phyloP scores from a whole-genome alignment of 2,888 invertebrate species.

The Eilema depressum region DNA sequence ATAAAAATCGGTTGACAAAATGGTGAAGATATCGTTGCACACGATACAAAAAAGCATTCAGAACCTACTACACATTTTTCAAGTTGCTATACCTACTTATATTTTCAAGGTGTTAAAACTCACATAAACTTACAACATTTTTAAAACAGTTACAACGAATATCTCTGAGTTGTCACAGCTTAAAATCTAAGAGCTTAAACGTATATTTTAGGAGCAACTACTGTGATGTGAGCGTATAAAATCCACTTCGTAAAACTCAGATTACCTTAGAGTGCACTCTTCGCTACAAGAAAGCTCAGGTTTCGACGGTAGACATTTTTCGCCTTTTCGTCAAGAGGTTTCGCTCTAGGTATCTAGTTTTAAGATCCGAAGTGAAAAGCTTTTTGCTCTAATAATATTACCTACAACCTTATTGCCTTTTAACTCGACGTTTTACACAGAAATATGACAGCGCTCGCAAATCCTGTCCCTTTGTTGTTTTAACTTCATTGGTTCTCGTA shows the following conservation, averaged over 20 bases:
- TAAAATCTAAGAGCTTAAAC: neutral
- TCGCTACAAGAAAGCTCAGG: slow-evolving; percentile 42
- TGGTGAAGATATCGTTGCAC: too few species aligned
- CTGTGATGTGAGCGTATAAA: slow-evolving; percentile 20
- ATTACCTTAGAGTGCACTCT: slow-evolving; percentile 52
- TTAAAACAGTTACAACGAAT: slow-evolving; percentile 43
- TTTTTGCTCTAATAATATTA: slow-evolving; percentile 47
- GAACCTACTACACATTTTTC: too few species aligned
- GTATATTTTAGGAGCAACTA: slow-evolving; percentile 8
- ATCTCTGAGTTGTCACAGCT: slow-evolving; percentile 29
- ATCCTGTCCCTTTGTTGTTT: slow-evolving; percentile 38
- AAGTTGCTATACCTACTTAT: too few species aligned
- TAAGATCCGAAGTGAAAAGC: slow-evolving; percentile 47
- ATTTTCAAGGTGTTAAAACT: neutral
- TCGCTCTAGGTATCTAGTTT: slow-evolving; percentile 36
- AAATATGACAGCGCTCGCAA: slow-evolving; percentile 38
- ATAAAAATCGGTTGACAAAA: too few species aligned
- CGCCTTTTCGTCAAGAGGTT: slow-evolving; percentile 39
- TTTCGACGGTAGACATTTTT: slow-evolving; percentile 41
- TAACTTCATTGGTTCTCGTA: slow-evolving; percentile 36
- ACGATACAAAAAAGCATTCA: too few species aligned
- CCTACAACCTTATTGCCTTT: slow-evolving; percentile 41
- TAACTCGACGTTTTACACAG: slow-evolving; percentile 33
- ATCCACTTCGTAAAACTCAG: slow-evolving; percentile 33
- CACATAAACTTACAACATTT: slow-evolving; percentile 2